Conservation (phyloP, 64 coral and sea anemone genomes). For the Stichodactyla mertensii region DNA sequence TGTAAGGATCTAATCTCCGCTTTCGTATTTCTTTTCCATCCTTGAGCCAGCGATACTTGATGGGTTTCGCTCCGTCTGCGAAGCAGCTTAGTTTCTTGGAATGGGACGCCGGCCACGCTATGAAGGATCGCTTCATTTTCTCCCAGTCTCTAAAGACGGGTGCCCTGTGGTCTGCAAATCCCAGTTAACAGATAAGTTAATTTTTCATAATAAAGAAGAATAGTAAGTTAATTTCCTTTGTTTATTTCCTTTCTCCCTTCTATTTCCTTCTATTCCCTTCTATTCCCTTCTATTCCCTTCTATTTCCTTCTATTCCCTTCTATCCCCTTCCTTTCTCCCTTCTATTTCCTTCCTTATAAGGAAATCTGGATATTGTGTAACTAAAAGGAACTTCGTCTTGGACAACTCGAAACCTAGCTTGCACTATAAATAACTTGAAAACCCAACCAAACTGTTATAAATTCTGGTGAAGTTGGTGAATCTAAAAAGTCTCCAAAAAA, state of each 20-base stretch:
- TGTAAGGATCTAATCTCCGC: conserved; percentile 45
- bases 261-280: neutral
- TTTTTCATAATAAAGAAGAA: neutral
- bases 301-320: neutral
- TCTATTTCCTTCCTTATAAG: neutral
- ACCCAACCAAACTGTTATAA: no score
- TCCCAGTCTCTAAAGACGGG: conserved; percentile 2
- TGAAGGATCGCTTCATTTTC: conserved; percentile 28
- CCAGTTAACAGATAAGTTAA: neutral
- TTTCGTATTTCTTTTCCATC: conserved; percentile 20
- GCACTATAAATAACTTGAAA: no score
- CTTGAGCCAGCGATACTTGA: conserved; percentile 66
- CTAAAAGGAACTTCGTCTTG: neutral
- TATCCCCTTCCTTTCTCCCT: neutral
- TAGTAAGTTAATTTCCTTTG: neutral
- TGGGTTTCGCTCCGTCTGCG: conserved; percentile 51
- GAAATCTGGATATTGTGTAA: neutral
- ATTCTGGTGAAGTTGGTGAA: no score
- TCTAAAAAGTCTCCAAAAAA: no score
- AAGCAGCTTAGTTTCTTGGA: conserved; percentile 33
- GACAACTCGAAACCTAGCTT: no score
- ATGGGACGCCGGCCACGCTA: conserved; percentile 74
- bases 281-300: neutral
- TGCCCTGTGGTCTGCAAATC: neutral
- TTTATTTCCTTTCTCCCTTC: neutral